Evolutionary conservation across 2,113 vertebrate genomes (phyloP).

Genomic region (Apistogramma diplotaenia): DNA sequence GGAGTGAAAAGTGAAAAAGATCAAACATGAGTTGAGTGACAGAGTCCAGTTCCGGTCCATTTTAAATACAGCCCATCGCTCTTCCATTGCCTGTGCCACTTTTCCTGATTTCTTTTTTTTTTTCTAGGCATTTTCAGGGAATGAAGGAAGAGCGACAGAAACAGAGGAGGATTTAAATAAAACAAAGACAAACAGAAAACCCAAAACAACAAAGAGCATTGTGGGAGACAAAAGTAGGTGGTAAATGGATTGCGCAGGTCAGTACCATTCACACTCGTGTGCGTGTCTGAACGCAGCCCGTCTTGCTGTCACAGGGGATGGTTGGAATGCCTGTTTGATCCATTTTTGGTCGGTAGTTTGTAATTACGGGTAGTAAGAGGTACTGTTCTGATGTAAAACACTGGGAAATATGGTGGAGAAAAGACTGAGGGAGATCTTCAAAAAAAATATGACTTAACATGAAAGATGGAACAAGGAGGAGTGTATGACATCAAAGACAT

Average conservation of each 20-base stretch:
- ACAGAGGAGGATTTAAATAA: conserved; percentile 14
- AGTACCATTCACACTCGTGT: background rate
- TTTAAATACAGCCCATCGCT: conserved; percentile 31
- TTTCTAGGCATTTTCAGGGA: conserved; percentile 9
- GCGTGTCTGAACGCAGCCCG: background rate
- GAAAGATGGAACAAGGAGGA: conserved; percentile 27
- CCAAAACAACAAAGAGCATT: background rate
- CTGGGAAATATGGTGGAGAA: conserved; percentile 8
- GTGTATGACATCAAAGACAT: conserved; percentile 56
- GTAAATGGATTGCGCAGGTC: conserved; percentile 23
- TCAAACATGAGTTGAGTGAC: conserved; percentile 36
- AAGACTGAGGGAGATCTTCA: conserved; percentile 5
- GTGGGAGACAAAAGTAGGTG: background rate
- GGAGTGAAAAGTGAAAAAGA: conserved; percentile 54
- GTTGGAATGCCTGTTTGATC: conserved; percentile 36
- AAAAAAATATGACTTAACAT: background rate
- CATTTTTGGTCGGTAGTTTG: conserved; percentile 60
- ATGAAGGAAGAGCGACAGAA: conserved; percentile 10
- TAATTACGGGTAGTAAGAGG: conserved; percentile 50
- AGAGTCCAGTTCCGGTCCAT: conserved; percentile 29
- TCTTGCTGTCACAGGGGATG: conserved; percentile 14
- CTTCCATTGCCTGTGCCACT: conserved; percentile 11
- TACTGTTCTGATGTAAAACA: conserved; percentile 47
- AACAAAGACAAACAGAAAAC: background rate
- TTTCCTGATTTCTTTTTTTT: conserved; percentile 30